Evolutionary conservation across 2,888 invertebrate genomes (phyloP), one percentile per base, ranked within the genome.

Genomic region (Caenorhabditis sp.): DNA sequence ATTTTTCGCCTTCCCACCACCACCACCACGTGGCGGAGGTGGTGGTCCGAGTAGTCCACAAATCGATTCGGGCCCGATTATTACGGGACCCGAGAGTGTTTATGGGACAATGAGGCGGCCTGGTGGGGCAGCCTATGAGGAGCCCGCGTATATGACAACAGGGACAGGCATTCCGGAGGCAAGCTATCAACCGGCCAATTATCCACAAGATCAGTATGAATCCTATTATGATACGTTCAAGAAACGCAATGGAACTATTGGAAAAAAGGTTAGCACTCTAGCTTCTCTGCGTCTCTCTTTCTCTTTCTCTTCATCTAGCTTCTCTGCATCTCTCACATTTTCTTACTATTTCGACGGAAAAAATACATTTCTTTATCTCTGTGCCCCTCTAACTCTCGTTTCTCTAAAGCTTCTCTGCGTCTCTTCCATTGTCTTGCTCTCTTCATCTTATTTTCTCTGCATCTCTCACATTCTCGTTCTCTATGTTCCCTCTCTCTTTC

Each of bases 101-200:
- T 87, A 87, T 60, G 86, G 86, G 52, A 79, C 79, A 21, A 81
- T 79, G 76, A 21, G 76, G 23, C 25, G 79, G 26, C 43, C 43
- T 31, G 31, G 10, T 31, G 31, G 5, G 65, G 68, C 17, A 23
- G 82, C 83, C 8, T 85, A 83, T 77, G 90, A 90, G 79, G 90
- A 90, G 73, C 90, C 90, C 1, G 88, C 90, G 57, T 91, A 91
- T 86, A 90, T 91, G 90, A 91, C 91, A 4, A 73, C 77, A 8
- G 70, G 67, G 10, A 70, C 67, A 14, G 75, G 70, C 7, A 62
- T 75, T 12, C 81, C 81, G 0, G 76, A 77, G 58, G 63, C 78
- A 10, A 78, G 82, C 4, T 83, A 83, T 52, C 80, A 85, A 21
- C 80, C 84, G 5, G 77, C 75, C 20, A 84, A 83, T 67, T 82